phyloP scores from a whole-genome alignment of 2,113 vertebrate genomes.

The Corynorhinus townsendii region DNA sequence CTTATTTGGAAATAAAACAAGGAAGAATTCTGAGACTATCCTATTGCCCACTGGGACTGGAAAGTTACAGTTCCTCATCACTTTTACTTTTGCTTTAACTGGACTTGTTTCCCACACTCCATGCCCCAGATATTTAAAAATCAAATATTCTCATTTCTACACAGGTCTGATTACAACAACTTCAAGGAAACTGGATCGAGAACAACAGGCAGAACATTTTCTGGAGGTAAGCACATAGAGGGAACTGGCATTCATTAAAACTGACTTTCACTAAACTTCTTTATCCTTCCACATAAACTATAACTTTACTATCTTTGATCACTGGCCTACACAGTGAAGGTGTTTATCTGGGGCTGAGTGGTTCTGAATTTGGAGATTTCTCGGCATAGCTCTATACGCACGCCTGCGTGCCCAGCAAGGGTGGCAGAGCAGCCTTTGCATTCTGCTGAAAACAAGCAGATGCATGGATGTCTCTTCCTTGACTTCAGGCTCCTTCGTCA shows the following conservation, averaged over 20 bases:
- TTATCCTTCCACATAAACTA: not conserved
- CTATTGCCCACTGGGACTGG: slow-evolving; percentile 30
- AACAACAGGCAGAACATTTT: slow-evolving; percentile 95
- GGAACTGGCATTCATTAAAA: slow-evolving; percentile 34
- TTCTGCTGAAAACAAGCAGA: not conserved
- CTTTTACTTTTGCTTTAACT: slow-evolving; percentile 44
- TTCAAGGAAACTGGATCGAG: slow-evolving; percentile 93
- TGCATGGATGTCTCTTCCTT: not conserved
- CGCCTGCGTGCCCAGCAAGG: not conserved
- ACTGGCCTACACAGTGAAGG: not conserved
- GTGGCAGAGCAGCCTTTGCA: not conserved
- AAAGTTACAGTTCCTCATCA: not conserved
- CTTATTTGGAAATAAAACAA: not conserved
- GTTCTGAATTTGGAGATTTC: not conserved
- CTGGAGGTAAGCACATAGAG: slow-evolving; percentile 87
- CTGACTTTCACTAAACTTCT: not conserved
- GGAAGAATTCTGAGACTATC: slow-evolving; percentile 25
- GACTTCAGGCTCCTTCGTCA: not conserved
- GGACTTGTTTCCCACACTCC: slow-evolving; percentile 28
- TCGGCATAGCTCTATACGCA: rapidly evolving
- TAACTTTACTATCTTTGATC: not conserved
- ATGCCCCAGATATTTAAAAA: slow-evolving; percentile 58
- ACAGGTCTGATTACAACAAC: slow-evolving; percentile 96
- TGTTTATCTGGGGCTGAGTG: not conserved
- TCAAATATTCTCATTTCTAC: slow-evolving; percentile 74